Evolutionary conservation across 2,888 invertebrate genomes (phyloP), one percentile per base, ranked within the genome.

Genomic region (Thecophora atra): DNA sequence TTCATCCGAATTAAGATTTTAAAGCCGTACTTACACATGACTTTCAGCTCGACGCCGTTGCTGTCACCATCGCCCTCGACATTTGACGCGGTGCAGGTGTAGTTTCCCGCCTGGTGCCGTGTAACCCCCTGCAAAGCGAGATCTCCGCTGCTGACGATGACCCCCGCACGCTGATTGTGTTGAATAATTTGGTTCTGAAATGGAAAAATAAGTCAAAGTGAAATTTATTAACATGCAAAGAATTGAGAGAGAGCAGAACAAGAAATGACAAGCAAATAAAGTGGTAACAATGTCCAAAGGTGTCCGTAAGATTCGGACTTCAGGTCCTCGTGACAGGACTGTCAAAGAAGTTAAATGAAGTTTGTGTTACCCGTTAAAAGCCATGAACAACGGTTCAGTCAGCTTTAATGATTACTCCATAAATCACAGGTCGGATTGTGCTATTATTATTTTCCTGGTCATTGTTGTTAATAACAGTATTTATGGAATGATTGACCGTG

Each of bases 31-130:
- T 94, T 89, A 96, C 96, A 96, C 91, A 96, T 95, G 81, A 97
- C 93, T 88, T 94, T 93, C 70, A 97, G 89, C 81, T 91, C 90
- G 54, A 96, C 92, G 62, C 90, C 89, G 80, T 92, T 91, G 77
- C 96, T 96, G 81, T 91, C 91, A 13, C 96, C 96, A 79, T 96
- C 96, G 0, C 96, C 96, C 86, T 96, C 96, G 17, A 95, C 94
- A 83, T 97, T 96, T 65, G 94, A 95, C 2, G 95, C 96, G 28
- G 94, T 92, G 86, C 96, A 96, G 47, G 93, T 91, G 86, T 96
- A 96, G 87, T 93, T 93, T 67, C 96, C 96, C 2, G 94, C 93
- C 83, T 94, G 94, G 77, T 90, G 91, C 79, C 93, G 90, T 73
- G 91, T 91, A 56, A 96, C 94, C 68, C 90, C 91, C 85, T 95